These are phyloP conservation scores for Drosophila birchii DNA, from an alignment of 2,888 invertebrate species.

Conservation along the genomic window DNA sequence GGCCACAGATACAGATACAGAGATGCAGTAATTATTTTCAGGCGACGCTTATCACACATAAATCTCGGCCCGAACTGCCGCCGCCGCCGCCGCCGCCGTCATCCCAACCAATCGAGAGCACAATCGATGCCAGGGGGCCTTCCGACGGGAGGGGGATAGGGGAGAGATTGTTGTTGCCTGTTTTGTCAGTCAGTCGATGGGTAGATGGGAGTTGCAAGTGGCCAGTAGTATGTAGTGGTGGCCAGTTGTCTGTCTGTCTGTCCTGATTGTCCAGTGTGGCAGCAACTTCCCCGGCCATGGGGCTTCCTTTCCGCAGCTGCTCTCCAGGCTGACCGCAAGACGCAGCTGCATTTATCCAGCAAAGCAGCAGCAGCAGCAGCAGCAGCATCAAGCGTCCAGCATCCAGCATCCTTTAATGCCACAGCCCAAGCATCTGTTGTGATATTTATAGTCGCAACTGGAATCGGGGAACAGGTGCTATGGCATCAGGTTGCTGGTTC, in stretches of 20 bases:
- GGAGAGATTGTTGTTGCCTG: conserved; percentile 53
- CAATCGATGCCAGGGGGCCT: conserved; percentile 61
- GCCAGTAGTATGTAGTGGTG: too few species aligned
- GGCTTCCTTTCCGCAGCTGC: conserved; percentile 75
- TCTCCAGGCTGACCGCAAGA: conserved; percentile 63
- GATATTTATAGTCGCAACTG: conserved; percentile 73
- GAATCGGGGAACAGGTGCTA: conserved; percentile 66
- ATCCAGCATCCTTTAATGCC: conserved; percentile 68
- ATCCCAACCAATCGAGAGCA: conserved; percentile 45
- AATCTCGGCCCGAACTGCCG: conserved; percentile 60
- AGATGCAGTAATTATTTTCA: conserved; percentile 81
- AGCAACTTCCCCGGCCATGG: conserved; percentile 68
- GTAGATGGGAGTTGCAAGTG: conserved; percentile 18
- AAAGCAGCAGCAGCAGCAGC: conserved; percentile 12
- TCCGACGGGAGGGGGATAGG: neutral
- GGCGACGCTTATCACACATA: conserved; percentile 81
- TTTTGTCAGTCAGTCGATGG: conserved; percentile 66
- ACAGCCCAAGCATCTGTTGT: conserved; percentile 77
- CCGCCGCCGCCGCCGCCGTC: conserved; percentile 36
- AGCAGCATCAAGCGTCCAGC: conserved; percentile 52
- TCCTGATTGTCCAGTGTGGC: conserved; percentile 4
- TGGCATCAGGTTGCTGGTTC: conserved; percentile 65
- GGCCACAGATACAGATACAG: conserved; percentile 47
- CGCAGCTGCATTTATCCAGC: conserved; percentile 70
- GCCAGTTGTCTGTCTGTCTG: conserved; percentile 2